Evolutionary conservation across 2,113 vertebrate genomes (phyloP).

Genomic region (Rhagologus leucostigma): DNA sequence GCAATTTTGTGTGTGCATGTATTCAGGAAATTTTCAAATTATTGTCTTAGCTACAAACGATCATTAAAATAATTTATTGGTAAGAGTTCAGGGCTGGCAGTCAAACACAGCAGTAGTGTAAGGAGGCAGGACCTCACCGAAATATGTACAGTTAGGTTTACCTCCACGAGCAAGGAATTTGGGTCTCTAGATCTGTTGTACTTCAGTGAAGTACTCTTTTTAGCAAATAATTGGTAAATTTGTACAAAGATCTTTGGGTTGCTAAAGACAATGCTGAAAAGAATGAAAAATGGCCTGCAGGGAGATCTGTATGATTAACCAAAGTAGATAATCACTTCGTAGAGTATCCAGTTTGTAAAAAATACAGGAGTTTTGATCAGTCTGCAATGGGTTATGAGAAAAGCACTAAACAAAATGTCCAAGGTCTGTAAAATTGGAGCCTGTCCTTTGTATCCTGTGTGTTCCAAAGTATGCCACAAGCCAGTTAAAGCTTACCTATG

Average conservation of each 20-base stretch:
- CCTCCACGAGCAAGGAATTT: not conserved
- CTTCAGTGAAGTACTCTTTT: not conserved
- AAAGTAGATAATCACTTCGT: not conserved
- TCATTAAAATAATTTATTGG: conserved; percentile 6
- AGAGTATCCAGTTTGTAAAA: not conserved
- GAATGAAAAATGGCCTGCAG: not conserved
- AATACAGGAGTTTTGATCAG: not conserved
- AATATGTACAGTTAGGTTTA: not conserved
- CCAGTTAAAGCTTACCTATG: not conserved
- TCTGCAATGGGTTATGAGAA: not conserved
- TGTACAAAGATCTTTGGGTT: not conserved
- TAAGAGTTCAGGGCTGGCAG: not conserved
- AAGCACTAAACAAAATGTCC: not conserved
- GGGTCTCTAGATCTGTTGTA: not conserved
- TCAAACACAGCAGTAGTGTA: not conserved
- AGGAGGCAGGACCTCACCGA: not conserved
- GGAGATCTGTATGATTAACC: not conserved
- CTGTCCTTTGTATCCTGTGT: not conserved
- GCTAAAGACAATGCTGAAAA: not conserved
- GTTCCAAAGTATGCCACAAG: not conserved
- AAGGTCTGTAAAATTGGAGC: not conserved
- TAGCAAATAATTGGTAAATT: not conserved
- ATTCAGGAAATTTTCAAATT: not conserved
- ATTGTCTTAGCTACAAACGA: not conserved
- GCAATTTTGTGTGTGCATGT: not conserved